phyloP scores from a whole-genome alignment of 2,113 vertebrate genomes.

The Xiphorhynchus elegans region DNA sequence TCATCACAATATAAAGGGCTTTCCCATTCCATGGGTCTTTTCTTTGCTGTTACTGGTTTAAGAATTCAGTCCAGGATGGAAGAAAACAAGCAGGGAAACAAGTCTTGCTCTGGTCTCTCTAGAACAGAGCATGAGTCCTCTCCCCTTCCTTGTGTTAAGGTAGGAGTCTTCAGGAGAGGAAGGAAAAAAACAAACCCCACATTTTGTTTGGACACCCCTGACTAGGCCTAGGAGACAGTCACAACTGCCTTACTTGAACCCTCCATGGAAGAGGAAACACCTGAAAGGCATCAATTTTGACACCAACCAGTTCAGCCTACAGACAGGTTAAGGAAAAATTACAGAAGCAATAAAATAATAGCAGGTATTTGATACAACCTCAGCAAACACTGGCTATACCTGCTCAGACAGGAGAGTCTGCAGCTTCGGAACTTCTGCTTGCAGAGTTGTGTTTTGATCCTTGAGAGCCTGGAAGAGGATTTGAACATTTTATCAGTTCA shows the following conservation, averaged over 20 bases:
- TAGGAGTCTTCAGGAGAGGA: background rate
- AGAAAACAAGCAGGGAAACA: background rate
- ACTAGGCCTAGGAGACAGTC: background rate
- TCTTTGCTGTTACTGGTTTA: background rate
- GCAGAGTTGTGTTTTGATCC: constrained; percentile 75
- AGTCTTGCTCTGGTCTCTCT: background rate
- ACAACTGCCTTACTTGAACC: background rate
- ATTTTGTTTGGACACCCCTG: background rate
- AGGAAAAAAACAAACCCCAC: fast-evolving
- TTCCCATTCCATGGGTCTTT: background rate
- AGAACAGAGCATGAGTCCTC: background rate
- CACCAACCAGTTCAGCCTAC: background rate
- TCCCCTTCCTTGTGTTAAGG: background rate
- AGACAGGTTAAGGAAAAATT: background rate
- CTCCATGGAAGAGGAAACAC: background rate
- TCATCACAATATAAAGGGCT: fast-evolving
- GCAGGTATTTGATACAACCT: background rate
- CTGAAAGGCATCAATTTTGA: background rate
- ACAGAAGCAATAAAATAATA: background rate
- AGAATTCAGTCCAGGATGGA: background rate
- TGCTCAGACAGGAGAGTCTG: constrained; percentile 75
- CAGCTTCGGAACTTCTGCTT: constrained; percentile 77
- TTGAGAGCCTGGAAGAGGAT: constrained; percentile 72
- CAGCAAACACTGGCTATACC: constrained; percentile 53
- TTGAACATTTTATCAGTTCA: background rate